phyloP scores from a whole-genome alignment of 2,113 vertebrate genomes.

The Polyodon spathula region DNA sequence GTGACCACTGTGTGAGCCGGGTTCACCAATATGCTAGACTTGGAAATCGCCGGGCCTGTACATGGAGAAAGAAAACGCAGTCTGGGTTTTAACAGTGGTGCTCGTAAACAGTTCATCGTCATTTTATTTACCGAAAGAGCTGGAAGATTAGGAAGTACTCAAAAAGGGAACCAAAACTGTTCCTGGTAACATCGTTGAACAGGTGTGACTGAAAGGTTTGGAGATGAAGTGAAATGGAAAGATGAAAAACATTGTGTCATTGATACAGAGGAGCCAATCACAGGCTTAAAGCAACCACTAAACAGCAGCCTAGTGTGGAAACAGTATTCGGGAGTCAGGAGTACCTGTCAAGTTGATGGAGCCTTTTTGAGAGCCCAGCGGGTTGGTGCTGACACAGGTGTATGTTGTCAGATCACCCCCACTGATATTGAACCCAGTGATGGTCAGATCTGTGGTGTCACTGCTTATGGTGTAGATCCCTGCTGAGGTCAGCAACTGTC shows the following conservation, averaged over 20 bases:
- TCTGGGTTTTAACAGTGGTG: neutral
- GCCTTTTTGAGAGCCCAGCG: conserved; percentile 29
- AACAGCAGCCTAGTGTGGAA: no score
- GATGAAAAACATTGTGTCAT: no score
- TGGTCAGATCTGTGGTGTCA: conserved; percentile 29
- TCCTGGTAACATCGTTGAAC: no score
- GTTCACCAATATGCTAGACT: conserved; percentile 40
- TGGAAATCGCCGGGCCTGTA: conserved; percentile 46
- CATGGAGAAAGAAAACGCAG: conserved; percentile 16
- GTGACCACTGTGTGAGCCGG: conserved; percentile 36
- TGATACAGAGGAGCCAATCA: no score
- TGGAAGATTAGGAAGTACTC: no score
- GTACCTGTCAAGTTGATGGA: conserved; percentile 34
- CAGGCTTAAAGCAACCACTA: no score
- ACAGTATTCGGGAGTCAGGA: no score
- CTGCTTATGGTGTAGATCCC: conserved; percentile 34
- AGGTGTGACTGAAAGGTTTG: no score
- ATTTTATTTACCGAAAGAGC: no score
- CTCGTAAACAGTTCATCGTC: no score
- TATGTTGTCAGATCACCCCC: conserved; percentile 29
- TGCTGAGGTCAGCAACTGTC: conserved; percentile 20
- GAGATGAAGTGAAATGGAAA: no score
- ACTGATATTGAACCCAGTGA: conserved; percentile 31
- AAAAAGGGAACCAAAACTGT: no score
- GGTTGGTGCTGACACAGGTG: conserved; percentile 37